phyloP scores from a whole-genome alignment of 2,113 vertebrate species.

The Chitala chitala region DNA sequence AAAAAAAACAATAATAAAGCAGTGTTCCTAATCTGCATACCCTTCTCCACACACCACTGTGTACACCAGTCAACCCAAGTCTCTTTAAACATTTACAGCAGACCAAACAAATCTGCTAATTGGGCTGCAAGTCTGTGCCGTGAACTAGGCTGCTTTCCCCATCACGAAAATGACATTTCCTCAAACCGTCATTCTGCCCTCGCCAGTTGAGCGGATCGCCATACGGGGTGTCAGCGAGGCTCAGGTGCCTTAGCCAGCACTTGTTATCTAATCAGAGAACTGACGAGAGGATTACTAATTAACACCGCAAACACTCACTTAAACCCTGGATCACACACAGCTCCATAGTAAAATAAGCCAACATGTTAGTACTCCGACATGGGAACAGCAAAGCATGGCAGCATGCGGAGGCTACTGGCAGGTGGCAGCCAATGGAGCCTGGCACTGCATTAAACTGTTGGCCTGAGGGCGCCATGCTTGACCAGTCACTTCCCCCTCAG shows the following conservation, averaged over 20 bases:
- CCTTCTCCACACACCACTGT: background rate
- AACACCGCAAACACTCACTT: constrained; percentile 18
- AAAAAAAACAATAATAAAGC: too few species aligned
- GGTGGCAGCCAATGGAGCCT: background rate
- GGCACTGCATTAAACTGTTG: background rate
- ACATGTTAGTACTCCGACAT: background rate
- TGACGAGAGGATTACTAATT: constrained; percentile 14
- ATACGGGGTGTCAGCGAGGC: constrained; percentile 17
- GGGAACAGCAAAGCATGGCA: background rate
- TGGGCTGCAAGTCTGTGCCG: background rate
- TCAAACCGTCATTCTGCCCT: background rate
- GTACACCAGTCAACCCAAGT: background rate
- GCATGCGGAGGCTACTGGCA: background rate
- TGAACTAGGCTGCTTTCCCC: background rate
- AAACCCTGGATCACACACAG: constrained; percentile 12
- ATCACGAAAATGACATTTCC: background rate
- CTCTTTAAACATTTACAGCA: background rate
- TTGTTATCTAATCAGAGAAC: constrained; percentile 14
- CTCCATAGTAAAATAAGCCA: constrained; percentile 12
- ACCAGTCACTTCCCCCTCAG: background rate
- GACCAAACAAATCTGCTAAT: background rate
- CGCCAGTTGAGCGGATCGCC: constrained; percentile 8
- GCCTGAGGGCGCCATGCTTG: background rate
- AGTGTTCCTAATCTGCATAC: background rate
- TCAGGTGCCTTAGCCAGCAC: constrained; percentile 21